Evolutionary conservation across 2,888 invertebrate genomes (phyloP).

Genomic region (Leptopilina myrica): DNA sequence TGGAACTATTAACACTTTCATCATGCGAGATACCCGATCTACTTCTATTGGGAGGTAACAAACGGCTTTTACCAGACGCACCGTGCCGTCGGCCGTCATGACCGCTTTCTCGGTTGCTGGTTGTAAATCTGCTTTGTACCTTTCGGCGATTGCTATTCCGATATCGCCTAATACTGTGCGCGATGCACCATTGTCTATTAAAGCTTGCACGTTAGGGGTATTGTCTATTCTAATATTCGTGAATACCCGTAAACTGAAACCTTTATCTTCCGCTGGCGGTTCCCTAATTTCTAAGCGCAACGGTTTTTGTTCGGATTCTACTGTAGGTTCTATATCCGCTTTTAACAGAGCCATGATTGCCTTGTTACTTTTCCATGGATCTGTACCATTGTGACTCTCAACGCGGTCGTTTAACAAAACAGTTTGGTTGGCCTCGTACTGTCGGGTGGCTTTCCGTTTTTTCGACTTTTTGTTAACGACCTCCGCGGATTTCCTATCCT

Average conservation of each 20-base stretch:
- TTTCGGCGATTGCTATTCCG: neutral
- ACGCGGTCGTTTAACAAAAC: too few relatives aligned
- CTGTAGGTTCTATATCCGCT: neutral
- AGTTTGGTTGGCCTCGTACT: too few relatives aligned
- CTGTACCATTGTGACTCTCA: too few relatives aligned
- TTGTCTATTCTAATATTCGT: neutral
- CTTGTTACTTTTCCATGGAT: neutral
- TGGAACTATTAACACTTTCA: neutral
- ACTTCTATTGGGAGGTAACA: conserved; percentile 1
- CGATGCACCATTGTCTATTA: neutral
- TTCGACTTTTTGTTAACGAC: too few relatives aligned
- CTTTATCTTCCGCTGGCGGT: neutral
- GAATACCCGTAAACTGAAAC: neutral
- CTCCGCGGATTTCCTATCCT: too few relatives aligned
- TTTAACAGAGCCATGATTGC: neutral
- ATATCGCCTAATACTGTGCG: conserved; percentile 1
- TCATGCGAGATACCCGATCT: neutral
- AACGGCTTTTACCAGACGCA: neutral
- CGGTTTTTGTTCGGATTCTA: neutral
- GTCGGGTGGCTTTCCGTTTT: too few relatives aligned
- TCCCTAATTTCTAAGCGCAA: neutral
- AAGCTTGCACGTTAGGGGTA: neutral
- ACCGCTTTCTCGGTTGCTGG: neutral
- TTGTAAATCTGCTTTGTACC: neutral
- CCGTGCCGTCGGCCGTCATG: neutral